phyloP scores from a whole-genome alignment of 2,113 vertebrate genomes.

The Cinclus mexicanus region DNA sequence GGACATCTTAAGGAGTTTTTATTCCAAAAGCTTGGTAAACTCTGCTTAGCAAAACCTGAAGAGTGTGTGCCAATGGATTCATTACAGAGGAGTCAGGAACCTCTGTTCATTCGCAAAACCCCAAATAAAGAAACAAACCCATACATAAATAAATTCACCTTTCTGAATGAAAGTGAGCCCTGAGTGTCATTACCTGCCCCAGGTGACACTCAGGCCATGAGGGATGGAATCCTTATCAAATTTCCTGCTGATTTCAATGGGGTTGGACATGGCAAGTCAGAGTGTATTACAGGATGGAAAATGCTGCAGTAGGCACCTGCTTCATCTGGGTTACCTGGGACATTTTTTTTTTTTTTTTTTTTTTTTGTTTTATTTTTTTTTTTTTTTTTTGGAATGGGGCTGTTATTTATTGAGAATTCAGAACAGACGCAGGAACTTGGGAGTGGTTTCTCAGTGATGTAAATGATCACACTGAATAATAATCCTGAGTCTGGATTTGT shows the following conservation, averaged over 20 bases:
- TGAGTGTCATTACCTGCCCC: background rate
- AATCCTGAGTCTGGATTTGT: background rate
- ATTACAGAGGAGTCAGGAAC: background rate
- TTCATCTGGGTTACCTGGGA: background rate
- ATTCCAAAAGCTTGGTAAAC: constrained; percentile 23
- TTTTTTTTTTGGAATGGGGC: background rate
- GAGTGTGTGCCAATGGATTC: background rate
- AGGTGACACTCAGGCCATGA: background rate
- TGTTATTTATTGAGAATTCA: background rate
- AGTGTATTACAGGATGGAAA: background rate
- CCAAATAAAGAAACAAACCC: background rate
- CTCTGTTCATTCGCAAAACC: background rate
- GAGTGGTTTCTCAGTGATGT: background rate
- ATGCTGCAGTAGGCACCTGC: background rate
- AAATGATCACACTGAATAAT: background rate
- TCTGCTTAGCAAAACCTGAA: background rate
- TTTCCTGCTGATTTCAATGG: background rate
- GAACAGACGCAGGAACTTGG: background rate
- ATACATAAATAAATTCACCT: background rate
- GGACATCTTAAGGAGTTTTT: constrained; percentile 25
- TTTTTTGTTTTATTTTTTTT: background rate
- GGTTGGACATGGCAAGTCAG: background rate
- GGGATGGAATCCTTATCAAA: background rate
- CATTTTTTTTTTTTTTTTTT: background rate
- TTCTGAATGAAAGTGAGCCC: background rate